Conservation (phyloP, 1,140 invertebrate genomes). For the Caenorhabditis briggsae region DNA sequence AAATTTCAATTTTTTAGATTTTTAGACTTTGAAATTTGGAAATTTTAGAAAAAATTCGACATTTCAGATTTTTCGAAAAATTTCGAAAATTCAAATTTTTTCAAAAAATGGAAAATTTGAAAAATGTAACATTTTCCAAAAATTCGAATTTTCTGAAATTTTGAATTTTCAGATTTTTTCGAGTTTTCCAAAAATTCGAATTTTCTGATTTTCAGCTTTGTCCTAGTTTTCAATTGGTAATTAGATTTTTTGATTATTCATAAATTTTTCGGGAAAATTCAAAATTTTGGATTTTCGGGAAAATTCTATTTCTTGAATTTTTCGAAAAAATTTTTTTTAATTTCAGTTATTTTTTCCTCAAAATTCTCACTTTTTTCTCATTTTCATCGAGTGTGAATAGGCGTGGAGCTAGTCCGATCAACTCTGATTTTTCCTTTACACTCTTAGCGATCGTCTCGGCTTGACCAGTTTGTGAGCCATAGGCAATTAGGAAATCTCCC, state of each 20-base stretch:
- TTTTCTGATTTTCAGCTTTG: neutral
- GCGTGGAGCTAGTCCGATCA: conserved; percentile 54
- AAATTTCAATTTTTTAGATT: no score
- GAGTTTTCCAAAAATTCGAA: neutral
- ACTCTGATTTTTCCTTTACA: conserved; percentile 59
- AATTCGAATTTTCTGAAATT: neutral
- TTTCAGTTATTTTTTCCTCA: neutral
- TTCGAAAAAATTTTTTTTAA: no score
- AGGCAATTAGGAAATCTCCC: conserved; percentile 64
- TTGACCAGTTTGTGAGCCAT: conserved; percentile 70
- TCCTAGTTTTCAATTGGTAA: neutral
- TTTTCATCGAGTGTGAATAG: conserved; percentile 62
- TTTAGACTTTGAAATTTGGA: no score
- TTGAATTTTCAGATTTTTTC: neutral
- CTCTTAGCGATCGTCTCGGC: conserved; percentile 68
- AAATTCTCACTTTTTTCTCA: conserved; percentile 66
- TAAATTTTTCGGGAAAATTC: no score
- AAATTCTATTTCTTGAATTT: no score
- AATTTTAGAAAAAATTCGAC: neutral
- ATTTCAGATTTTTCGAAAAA: neutral
- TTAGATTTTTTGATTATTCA: no score
- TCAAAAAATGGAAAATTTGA: neutral
- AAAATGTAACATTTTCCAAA: neutral
- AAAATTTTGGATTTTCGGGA: no score
- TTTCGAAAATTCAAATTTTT: neutral